These are phyloP conservation scores for Papilio gigon DNA, from an alignment of 2,888 invertebrate species.

Conservation along the genomic window DNA sequence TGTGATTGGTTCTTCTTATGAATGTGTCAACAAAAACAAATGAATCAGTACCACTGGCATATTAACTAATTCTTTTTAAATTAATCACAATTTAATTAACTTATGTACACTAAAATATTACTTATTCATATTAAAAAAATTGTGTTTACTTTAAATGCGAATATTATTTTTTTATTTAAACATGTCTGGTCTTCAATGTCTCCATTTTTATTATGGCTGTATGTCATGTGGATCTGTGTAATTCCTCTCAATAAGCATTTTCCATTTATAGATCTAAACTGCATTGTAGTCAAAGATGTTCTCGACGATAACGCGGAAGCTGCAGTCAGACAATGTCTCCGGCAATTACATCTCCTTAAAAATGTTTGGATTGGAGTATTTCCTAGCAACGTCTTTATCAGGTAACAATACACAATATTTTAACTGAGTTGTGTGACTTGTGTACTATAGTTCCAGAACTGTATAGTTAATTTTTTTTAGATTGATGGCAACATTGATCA, in stretches of 20 bases:
- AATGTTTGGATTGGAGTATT: conserved; percentile 95
- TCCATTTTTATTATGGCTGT: no score
- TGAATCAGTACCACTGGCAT: no score
- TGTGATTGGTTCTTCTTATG: no score
- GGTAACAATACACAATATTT: conserved; percentile 52
- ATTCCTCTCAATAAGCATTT: background rate
- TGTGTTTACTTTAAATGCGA: no score
- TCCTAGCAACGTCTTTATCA: conserved; percentile 88
- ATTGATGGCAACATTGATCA: conserved; percentile 84
- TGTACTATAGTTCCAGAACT: background rate
- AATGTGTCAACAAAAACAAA: no score
- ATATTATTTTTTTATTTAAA: no score
- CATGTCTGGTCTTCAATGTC: background rate
- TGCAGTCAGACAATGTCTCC: conserved; percentile 90
- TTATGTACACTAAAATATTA: no score
- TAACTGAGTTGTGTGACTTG: background rate
- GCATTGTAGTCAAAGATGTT: conserved; percentile 80
- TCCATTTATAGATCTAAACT: conserved; percentile 68
- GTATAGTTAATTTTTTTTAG: conserved; percentile 52
- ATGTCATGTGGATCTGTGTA: background rate
- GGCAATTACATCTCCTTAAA: conserved; percentile 91
- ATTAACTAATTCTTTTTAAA: no score
- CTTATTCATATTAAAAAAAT: no score
- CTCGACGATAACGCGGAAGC: conserved; percentile 85
- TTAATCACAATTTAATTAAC: no score